A percentile compares a stretch with the other conserved stretches of the same genome.
These are phyloP conservation scores for Todiramphus saurophagus DNA, from an alignment of 2,113 vertebrate genomes.

Conservation along the genomic window DNA sequence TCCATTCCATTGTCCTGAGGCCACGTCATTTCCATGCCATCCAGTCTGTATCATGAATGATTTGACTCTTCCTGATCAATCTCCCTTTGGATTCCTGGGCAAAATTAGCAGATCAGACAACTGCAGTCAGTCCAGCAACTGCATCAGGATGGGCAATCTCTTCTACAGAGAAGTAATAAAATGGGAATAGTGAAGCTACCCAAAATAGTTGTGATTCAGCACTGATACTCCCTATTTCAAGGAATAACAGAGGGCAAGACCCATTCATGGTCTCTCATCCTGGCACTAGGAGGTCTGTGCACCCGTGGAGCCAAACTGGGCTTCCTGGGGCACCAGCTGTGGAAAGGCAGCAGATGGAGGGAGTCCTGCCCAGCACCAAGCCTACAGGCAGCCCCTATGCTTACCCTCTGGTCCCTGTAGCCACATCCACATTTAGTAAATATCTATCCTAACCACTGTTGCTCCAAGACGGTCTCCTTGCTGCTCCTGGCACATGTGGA, in stretches of 20 bases:
- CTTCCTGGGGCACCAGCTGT: rapidly evolving
- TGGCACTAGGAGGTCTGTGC: rapidly evolving
- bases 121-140: neutral
- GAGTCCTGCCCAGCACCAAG: neutral
- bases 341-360: neutral
- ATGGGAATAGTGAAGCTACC: neutral
- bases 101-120: neutral
- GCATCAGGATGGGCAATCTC: neutral
- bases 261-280: rapidly evolving
- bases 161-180: neutral
- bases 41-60: neutral
- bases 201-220: neutral
- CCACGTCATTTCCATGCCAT: neutral
- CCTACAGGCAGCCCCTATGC: neutral
- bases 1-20: neutral
- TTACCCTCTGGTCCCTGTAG: neutral
- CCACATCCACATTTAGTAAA: no score
- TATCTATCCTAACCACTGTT: no score
- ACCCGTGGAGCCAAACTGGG: neutral
- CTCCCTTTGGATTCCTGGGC: neutral
- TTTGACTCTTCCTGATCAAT: neutral
- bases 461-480: neutral
- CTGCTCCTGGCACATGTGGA: neutral
- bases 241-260: neutral
- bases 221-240: neutral